A percentile compares a stretch with the other conserved stretches of the same genome.
Evolutionary conservation across 2,888 invertebrate species (phyloP).

Genomic region (Drosophila prostipennis): DNA sequence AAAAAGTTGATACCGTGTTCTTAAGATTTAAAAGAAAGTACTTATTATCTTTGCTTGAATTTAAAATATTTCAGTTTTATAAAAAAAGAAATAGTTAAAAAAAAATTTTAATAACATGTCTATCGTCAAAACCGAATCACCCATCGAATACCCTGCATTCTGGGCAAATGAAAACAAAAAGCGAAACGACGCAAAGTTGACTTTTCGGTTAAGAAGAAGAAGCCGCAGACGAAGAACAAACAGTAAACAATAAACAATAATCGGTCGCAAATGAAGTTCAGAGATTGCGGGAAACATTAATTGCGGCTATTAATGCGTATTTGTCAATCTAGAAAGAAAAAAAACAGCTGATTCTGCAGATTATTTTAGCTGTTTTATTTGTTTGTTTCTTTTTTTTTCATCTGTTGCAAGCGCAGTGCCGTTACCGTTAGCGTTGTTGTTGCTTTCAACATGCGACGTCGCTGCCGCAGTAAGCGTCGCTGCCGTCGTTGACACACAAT

Average conservation of each 20-base stretch:
- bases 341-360: conserved; percentile 33
- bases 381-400: conserved; percentile 1
- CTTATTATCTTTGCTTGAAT: not conserved
- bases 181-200: conserved; percentile 59
- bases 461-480: conserved; percentile 11
- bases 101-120: not conserved
- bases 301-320: conserved; percentile 18
- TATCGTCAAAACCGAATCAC: not conserved
- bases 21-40: not conserved
- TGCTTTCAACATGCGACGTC: conserved; percentile 32
- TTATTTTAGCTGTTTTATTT: not conserved
- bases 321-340: conserved; percentile 39
- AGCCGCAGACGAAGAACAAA: conserved; percentile 19
- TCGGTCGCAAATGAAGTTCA: conserved; percentile 30
- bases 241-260: conserved; percentile 38
- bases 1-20: conserved; percentile 7
- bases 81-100: too few species aligned
- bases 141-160: not conserved
- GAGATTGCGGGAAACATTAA: conserved; percentile 20
- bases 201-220: conserved; percentile 21
- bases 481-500: conserved; percentile 27
- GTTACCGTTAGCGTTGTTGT: conserved; percentile 10
- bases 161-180: conserved; percentile 17
- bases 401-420: conserved; percentile 26
- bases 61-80: too few species aligned